Evolutionary conservation across 2,888 invertebrate genomes (phyloP).

Genomic region (Mesorhabditis sp.): DNA sequence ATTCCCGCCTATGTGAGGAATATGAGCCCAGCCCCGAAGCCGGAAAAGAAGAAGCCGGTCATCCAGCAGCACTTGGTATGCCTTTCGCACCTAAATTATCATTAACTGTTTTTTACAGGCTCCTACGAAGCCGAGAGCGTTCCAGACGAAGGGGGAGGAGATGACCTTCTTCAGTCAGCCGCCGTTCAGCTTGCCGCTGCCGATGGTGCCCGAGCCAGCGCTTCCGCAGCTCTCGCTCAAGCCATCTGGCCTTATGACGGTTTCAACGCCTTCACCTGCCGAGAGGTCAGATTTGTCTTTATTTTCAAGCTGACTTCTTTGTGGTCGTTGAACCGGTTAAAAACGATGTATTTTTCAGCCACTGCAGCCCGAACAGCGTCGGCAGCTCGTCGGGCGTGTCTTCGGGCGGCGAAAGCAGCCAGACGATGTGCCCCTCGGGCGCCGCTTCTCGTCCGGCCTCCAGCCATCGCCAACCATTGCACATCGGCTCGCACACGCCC

Average conservation of each 20-base stretch:
- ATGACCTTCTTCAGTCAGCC: neutral
- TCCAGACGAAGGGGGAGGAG: neutral
- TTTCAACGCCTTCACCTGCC: conserved; percentile 24
- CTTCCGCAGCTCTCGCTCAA: conserved; percentile 6
- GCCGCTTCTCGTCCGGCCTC: conserved; percentile 14
- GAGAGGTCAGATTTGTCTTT: conserved; percentile 16
- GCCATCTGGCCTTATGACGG: conserved; percentile 12
- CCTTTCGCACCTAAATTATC: no score
- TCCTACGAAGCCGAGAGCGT: no score
- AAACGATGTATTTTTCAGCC: conserved; percentile 11
- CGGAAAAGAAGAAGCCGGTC: neutral
- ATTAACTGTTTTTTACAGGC: no score
- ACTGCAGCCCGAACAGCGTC: conserved; percentile 21
- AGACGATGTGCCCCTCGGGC: conserved; percentile 8
- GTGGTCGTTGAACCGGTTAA: neutral
- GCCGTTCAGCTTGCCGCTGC: neutral
- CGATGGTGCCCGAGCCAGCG: neutral
- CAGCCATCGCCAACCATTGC: conserved; percentile 10
- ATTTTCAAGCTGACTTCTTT: neutral
- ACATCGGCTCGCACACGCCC: conserved; percentile 15
- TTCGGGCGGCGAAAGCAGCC: conserved; percentile 12
- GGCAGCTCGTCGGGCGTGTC: conserved; percentile 14
- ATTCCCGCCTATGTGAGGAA: neutral
- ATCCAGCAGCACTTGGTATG: no score
- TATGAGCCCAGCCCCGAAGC: neutral